Evolutionary conservation across 2,113 vertebrate genomes (phyloP).

Genomic region (Rhea americana): DNA sequence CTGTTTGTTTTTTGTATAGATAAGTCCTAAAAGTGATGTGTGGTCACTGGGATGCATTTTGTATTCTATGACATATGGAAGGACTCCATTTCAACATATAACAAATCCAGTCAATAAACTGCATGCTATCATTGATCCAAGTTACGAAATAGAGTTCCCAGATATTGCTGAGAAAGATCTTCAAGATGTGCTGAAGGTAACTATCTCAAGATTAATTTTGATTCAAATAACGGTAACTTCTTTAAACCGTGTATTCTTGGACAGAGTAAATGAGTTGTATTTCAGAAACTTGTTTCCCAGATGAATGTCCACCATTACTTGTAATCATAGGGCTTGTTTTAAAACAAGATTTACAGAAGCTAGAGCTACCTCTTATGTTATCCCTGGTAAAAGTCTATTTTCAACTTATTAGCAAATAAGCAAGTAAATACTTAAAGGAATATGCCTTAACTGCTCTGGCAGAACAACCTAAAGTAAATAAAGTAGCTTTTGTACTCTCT

Average conservation of each 20-base stretch:
- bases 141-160: constrained; percentile 88
- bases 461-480: not conserved
- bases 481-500: not conserved
- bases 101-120: constrained; percentile 92
- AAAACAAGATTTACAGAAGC: not conserved
- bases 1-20: constrained; percentile 71
- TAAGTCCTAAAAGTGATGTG: constrained; percentile 95
- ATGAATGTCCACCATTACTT: not conserved
- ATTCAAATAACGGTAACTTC: not conserved
- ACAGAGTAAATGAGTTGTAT: not conserved
- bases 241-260: not conserved
- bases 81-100: constrained; percentile 95
- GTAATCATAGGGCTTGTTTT: not conserved
- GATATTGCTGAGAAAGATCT: constrained; percentile 93
- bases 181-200: constrained; percentile 92
- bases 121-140: constrained; percentile 91
- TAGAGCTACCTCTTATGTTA: not conserved
- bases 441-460: not conserved
- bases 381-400: not conserved
- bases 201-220: not conserved
- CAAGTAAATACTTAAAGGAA: not conserved
- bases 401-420: not conserved
- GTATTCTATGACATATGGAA: constrained; percentile 96
- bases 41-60: constrained; percentile 98
- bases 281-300: not conserved